Evolutionary conservation across 2,888 invertebrate species (phyloP), one percentile per base, ranked within the genome.

Genomic region (Heliconius aoede): DNA sequence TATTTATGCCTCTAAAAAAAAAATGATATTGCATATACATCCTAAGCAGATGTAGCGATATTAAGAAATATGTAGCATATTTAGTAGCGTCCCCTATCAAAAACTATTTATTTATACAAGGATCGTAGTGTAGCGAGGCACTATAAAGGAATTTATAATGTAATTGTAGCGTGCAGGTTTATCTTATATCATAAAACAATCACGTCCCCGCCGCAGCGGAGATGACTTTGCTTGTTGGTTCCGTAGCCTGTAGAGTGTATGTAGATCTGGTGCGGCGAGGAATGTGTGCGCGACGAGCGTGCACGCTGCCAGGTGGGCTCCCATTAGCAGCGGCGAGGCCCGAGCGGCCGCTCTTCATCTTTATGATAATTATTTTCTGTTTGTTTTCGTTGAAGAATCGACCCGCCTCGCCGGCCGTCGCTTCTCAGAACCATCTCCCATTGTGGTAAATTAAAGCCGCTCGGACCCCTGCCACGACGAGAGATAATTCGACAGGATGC

Each of bases 321-420:
- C 92, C 93, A 93, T 93, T 93, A 93, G 92, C 91, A 92, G 92
- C 89, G 88, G 86, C 88, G 88, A 88, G 91, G 88, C 89, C 87
- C 89, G 90, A 90, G 93, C 94, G 94, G 94, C 90, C 92, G 91
- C 93, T 93, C 93, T 94, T 94, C 94, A 94, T 94, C 94, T 94
- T 94, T 94, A 94, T 94, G 94, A 93, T 94, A 94, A 94, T 94
- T 94, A 94, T 94, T 94, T 94, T 93, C 92, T 94, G 94, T 94
- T 94, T 94, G 94, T 94, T 94, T 94, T 94, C 93, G 93, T 91
- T 91, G 90, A 91, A 90, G 92, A 91, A 92, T 93, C 93, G 92
- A 89, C 90, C 92, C 93, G 92, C 92, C 91, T 92, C 90, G 90
- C 91, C 89, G 89, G 77, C 84, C 91, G 87, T 89, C 92, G 92